Conservation (phyloP, 2,888 invertebrate species). For the Lasioglossum marginatum region DNA sequence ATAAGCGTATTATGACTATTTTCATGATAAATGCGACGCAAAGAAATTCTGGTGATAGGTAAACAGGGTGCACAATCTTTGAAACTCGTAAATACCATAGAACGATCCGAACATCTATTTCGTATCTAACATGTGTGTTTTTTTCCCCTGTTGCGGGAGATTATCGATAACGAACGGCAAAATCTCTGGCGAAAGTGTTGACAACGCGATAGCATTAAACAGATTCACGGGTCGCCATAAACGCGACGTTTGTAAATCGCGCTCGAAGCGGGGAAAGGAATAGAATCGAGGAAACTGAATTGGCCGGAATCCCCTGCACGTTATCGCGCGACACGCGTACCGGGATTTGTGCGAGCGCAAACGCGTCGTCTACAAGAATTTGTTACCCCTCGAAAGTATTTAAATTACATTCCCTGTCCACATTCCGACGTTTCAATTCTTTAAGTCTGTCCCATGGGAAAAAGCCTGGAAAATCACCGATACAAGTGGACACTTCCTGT, state of each 20-base stretch:
- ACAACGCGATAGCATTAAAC: constrained; percentile 60
- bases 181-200: constrained; percentile 56
- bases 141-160: constrained; percentile 47
- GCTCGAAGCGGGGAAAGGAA: constrained; percentile 40
- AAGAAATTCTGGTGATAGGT: not conserved
- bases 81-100: not conserved
- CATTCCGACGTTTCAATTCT: constrained; percentile 24
- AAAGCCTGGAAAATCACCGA: not conserved
- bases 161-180: constrained; percentile 67
- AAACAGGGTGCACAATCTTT: not conserved
- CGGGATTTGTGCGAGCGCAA: constrained; percentile 60
- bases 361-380: constrained; percentile 18
- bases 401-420: constrained; percentile 15
- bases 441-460: not conserved
- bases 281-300: constrained; percentile 71
- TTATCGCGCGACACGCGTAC: constrained; percentile 59
- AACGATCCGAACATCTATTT: not conserved
- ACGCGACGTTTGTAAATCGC: constrained; percentile 47
- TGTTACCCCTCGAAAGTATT: constrained; percentile 33
- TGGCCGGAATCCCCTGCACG: constrained; percentile 60
- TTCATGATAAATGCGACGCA: not conserved
- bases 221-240: constrained; percentile 42
- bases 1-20: too few species aligned
- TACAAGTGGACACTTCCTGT: not conserved
- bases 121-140: constrained; percentile 15